Evolutionary conservation across 1,140 invertebrate species (phyloP), one percentile per base, ranked within the genome.

Genomic region (Streblospio benedicti): DNA sequence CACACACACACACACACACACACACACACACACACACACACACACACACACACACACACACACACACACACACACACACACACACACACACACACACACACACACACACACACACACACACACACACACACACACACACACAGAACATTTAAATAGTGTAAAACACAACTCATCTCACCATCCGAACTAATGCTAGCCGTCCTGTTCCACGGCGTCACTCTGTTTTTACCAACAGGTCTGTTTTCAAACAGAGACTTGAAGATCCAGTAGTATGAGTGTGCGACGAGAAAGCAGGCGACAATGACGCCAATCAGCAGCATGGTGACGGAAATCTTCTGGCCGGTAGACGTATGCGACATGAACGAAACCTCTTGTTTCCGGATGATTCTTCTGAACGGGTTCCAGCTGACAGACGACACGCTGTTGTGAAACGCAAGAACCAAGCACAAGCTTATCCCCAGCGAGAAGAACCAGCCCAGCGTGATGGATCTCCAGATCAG

Each of bases 231-330:
- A 25, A 65, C 58, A 4, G 60, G 41, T 6, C 56, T 59, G 4
- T 59, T 57, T n/a, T 65, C 50, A 49, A 64, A 62, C 2, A 70
- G 56, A 16, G 63, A 62, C 43, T 64, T 66, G 14, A 62, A 68
- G 33, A 71, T 68, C 12, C 49, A 66, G 44, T 68, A 69, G 41
- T 71, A 71, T 1, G 61, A 70, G 4, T 51, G 54, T 9, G 66
- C 32, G 30, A 67, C 63, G 28, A 67, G 33, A 4, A 65, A 43
- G 12, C 67, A 41, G 20, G 61, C 62, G 16, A 63, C 31, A 0
- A 61, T 5, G 38, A 68, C 60, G 12, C 55, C 54, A 5, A 57
- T 38, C n/a, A 66, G 20, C 23, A 67, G 56, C 12, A 67, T 41
- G 4, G 59, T 45, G 25, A 65, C 12, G 18, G 38, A 18, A 32